A percentile compares a stretch with the other conserved stretches of the same genome.
phyloP scores from a whole-genome alignment of 2,888 invertebrate species.

The Blastobasis adustella region DNA sequence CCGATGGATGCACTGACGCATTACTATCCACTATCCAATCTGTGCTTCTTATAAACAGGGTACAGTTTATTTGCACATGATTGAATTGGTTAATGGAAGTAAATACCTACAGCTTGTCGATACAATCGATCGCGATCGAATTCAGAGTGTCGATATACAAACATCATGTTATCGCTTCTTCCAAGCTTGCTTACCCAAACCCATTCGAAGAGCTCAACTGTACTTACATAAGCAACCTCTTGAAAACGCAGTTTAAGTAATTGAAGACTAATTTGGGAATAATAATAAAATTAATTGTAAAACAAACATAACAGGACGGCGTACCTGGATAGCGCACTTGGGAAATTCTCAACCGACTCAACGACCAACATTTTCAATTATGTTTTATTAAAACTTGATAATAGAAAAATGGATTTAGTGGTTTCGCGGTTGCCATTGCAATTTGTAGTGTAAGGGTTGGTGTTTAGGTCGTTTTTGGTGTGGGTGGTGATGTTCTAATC shows the following conservation, averaged over 20 bases:
- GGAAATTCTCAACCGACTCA: conserved; percentile 24
- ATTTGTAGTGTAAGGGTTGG: conserved; percentile 9
- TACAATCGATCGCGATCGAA: too few relatives aligned
- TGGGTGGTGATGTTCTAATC: conserved; percentile 17
- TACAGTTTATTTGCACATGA: too few relatives aligned
- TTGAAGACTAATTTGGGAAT: conserved; percentile 4
- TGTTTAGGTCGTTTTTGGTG: conserved; percentile 14
- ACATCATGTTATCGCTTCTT: too few relatives aligned
- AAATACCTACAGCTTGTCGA: too few relatives aligned
- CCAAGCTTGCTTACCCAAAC: too few relatives aligned
- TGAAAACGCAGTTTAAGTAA: background rate
- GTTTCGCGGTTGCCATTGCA: conserved; percentile 6
- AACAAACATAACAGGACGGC: conserved; percentile 21
- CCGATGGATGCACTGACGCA: too few relatives aligned
- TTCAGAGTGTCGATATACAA: too few relatives aligned
- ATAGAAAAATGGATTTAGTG: conserved; percentile 17
- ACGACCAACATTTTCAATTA: conserved; percentile 23
- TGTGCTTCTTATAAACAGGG: too few relatives aligned
- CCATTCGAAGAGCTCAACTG: too few relatives aligned
- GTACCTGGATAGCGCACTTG: conserved; percentile 23
- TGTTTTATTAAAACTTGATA: conserved; percentile 20
- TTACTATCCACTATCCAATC: too few relatives aligned
- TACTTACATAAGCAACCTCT: too few relatives aligned
- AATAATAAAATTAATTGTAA: conserved; percentile 18
- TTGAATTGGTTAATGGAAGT: too few relatives aligned